Percentiles rank a stretch among this genome's conserved stretches.
These are phyloP conservation scores for Bungarus multicinctus DNA, from an alignment of 2,113 vertebrate genomes.

Conservation along the genomic window DNA sequence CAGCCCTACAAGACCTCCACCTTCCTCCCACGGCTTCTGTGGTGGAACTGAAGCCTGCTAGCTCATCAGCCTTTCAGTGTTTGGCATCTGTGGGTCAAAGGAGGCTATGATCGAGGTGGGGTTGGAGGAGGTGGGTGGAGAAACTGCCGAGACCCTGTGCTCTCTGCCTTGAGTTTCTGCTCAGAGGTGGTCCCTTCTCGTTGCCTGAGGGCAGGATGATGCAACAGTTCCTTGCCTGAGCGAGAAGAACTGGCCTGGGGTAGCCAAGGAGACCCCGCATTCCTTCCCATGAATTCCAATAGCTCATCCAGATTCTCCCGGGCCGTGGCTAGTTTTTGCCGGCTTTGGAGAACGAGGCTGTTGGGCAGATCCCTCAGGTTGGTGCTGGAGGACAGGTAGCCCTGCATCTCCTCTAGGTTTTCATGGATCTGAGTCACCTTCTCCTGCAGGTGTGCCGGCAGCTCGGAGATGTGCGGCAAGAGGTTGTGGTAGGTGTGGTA, in stretches of 20 bases:
- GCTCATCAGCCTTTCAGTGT: not conserved
- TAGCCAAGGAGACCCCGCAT: constrained; percentile 71
- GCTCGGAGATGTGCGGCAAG: constrained; percentile 78
- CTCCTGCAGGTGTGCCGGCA: constrained; percentile 79
- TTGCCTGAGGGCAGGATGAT: not conserved
- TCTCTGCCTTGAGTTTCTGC: not conserved
- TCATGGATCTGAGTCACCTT: constrained; percentile 70
- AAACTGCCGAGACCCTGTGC: not conserved
- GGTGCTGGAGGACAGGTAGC: constrained; percentile 56
- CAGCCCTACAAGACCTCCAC: too few relatives aligned
- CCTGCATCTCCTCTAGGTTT: constrained; percentile 75
- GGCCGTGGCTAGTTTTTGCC: constrained; percentile 64
- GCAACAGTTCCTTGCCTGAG: too few relatives aligned
- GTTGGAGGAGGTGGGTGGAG: not conserved
- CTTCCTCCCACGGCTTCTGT: not conserved
- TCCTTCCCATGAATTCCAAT: constrained; percentile 63
- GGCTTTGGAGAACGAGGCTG: constrained; percentile 69
- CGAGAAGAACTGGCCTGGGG: not conserved
- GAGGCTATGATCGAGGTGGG: not conserved
- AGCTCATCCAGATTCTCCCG: constrained; percentile 82
- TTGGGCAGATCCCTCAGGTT: constrained; percentile 66
- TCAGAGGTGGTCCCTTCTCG: fast-evolving
- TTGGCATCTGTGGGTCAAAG: not conserved
- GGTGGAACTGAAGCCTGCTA: not conserved
- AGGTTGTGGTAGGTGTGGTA: constrained; percentile 72